phyloP scores from a whole-genome alignment of 2,888 invertebrate genomes.

The Patella ulyssiponensis region DNA sequence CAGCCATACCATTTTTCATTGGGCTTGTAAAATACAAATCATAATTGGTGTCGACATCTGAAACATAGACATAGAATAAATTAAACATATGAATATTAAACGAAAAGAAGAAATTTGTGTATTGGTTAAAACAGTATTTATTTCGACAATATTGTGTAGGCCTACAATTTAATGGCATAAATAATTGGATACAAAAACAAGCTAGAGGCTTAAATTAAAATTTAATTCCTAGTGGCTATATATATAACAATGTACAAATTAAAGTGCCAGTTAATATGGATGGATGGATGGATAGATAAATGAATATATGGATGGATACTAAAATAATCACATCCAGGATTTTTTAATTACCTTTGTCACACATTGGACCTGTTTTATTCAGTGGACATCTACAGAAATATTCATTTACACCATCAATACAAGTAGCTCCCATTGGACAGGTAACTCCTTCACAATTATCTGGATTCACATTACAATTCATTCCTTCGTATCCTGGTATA shows the following conservation, averaged over 20 bases:
- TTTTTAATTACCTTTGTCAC: conserved; percentile 86
- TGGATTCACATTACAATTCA: conserved; percentile 46
- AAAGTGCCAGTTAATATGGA: background rate
- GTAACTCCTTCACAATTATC: conserved; percentile 88
- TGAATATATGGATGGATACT: background rate
- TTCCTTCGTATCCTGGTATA: conserved; percentile 49
- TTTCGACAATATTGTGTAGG: too few species aligned
- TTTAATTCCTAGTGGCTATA: background rate
- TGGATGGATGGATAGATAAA: background rate
- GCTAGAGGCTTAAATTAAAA: too few species aligned
- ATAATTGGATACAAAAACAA: too few species aligned
- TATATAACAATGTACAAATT: conserved; percentile 1
- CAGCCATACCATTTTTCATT: conserved; percentile 89
- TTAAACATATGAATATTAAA: too few species aligned
- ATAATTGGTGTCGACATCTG: conserved; percentile 98
- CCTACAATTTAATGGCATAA: too few species aligned
- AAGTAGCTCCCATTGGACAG: conserved; percentile 75
- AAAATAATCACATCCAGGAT: background rate
- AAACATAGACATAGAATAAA: conserved; percentile 47
- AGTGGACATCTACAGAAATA: conserved; percentile 98
- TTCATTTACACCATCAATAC: conserved; percentile 76
- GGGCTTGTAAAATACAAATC: conserved; percentile 94
- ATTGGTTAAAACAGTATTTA: too few species aligned
- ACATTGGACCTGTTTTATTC: conserved; percentile 95
- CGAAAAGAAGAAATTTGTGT: too few species aligned